Base-by-base conservation (phyloP, 2,888 invertebrate genomes). In the Dryococelus australis region DNA sequence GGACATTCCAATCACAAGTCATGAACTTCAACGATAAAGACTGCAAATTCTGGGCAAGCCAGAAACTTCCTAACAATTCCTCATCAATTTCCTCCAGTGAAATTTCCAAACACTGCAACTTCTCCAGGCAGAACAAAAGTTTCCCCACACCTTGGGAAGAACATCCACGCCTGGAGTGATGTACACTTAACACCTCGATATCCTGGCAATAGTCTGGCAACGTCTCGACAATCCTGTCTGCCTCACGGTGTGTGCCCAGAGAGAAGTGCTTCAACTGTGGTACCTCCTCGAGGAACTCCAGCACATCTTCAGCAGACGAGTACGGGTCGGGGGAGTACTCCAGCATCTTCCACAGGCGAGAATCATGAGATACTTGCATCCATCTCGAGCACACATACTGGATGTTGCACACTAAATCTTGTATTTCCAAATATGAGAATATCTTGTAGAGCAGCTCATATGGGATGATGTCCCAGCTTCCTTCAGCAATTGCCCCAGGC, bases 71-170 rank as follows among this genome's bases (percentile, higher is more conserved):
- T 20, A 65, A 24, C n/a, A 65, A 65, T 65, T 65, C 65, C 10
- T 65, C 65, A 65, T 65, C 65, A 65, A 65, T 65, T 65, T 65
- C n/a, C 65, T 8, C 65, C 65, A 65, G n/a, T 24, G 65, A 16
- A 65, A 65, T 65, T n/a, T 65, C 65, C 65, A 65, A n/a, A n/a
- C n/a, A 24, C 20, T 1, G 65, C 2, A 65, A 16, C 13, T 65
- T 65, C n/a, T 65, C 65, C 65, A 65, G 65, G 65, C 65, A 65
- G 65, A 65, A 65, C 65, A 65, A 65, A 8, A 65, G 65, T 65
- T 8, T 65, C 2, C 8, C 65, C 0, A 65, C 12, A 6, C 24
- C 65, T n/a, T 16, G 24, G 20, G 20, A n/a, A 20, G 65, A 65
- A n/a, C 65, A 65, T 20, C 24, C 65, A 65, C 24, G 65, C n/a